These are phyloP conservation scores for Parnassius apollo DNA, from an alignment of 2,888 invertebrate species.

Conservation along the genomic window DNA sequence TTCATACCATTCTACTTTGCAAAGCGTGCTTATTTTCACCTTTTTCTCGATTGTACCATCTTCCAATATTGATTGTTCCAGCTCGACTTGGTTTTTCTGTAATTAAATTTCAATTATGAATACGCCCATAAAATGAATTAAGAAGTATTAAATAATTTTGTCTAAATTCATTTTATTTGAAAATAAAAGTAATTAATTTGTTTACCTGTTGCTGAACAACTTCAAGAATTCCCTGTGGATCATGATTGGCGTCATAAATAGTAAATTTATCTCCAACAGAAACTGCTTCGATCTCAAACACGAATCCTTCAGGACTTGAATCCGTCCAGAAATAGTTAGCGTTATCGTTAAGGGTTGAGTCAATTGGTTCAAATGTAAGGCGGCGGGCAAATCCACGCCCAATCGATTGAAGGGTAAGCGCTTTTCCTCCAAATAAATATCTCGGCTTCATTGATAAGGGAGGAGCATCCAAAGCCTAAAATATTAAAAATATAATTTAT, in stretches of 20 bases:
- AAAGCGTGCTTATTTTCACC: constrained; percentile 82
- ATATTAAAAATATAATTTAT: constrained; percentile 44
- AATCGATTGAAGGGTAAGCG: constrained; percentile 84
- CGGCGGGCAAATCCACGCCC: constrained; percentile 88
- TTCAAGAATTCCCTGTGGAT: constrained; percentile 85
- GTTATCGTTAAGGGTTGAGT: constrained; percentile 83
- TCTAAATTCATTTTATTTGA: too few relatives aligned
- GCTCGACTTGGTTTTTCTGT: constrained; percentile 74
- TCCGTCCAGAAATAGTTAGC: constrained; percentile 90
- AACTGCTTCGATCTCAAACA: constrained; percentile 85
- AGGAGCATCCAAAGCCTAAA: constrained; percentile 72
- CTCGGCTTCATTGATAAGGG: constrained; percentile 72
- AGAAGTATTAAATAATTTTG: too few relatives aligned
- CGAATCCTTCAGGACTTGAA: constrained; percentile 86
- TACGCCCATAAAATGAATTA: not conserved
- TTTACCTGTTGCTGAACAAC: constrained; percentile 84
- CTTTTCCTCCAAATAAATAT: constrained; percentile 84
- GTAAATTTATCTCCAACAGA: constrained; percentile 86
- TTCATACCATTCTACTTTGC: constrained; percentile 86
- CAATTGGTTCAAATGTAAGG: constrained; percentile 85
- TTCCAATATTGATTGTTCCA: constrained; percentile 67
- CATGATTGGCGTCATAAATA: constrained; percentile 84
- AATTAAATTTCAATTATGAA: constrained; percentile 31
- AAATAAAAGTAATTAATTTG: not conserved
- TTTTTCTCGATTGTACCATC: constrained; percentile 81